Conservation (phyloP, 2,888 invertebrate species). For the Callimorpha dominula region DNA sequence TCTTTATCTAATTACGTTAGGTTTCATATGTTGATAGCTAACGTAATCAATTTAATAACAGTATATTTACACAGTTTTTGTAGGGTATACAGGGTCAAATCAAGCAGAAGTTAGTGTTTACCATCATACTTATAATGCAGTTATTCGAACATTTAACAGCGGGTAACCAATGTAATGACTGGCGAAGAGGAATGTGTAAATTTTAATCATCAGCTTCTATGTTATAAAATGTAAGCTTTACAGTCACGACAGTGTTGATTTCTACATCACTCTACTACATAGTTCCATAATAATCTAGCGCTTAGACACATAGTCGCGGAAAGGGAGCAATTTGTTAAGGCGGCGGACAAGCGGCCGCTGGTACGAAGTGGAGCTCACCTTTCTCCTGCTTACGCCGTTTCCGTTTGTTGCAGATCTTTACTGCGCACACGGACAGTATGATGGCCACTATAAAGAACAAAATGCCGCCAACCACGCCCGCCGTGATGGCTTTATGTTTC, state of each 20-base stretch:
- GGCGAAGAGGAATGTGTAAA: background rate
- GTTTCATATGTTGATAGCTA: too few relatives aligned
- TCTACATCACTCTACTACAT: background rate
- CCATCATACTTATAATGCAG: too few relatives aligned
- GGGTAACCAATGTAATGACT: background rate
- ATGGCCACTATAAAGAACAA: constrained; percentile 99
- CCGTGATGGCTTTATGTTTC: constrained; percentile 98
- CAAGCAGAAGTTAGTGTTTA: too few relatives aligned
- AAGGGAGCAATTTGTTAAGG: constrained; percentile 33
- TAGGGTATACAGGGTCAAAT: too few relatives aligned
- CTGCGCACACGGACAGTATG: constrained; percentile 98
- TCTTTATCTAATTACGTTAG: background rate
- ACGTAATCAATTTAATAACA: too few relatives aligned
- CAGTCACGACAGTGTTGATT: background rate
- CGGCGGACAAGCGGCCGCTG: constrained; percentile 71
- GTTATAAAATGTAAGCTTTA: background rate
- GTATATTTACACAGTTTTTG: too few relatives aligned
- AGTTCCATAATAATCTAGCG: constrained; percentile 40
- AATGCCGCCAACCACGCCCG: constrained; percentile 98
- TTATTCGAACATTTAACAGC: background rate
- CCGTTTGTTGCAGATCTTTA: constrained; percentile 99
- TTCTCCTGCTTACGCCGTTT: constrained; percentile 99
- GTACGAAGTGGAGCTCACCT: constrained; percentile 88
- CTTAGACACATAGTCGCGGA: constrained; percentile 1
- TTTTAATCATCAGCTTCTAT: background rate